Conservation (phyloP, 2,113 vertebrate species). For the Lates calcarifer region DNA sequence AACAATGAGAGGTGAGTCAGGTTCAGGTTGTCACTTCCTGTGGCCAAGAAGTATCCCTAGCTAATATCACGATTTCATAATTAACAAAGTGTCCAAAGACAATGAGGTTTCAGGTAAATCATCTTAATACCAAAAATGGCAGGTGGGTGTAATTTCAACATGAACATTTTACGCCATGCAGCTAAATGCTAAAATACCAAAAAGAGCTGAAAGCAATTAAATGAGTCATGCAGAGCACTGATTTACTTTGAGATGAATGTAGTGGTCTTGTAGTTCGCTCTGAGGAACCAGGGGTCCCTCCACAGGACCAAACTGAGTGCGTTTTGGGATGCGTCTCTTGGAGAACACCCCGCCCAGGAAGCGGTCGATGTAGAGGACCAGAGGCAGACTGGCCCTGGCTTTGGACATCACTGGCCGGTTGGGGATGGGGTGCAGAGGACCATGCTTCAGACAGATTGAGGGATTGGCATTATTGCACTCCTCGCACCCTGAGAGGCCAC, state of each 20-base stretch:
- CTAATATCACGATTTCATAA: background rate
- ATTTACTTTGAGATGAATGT: slow-evolving; percentile 94
- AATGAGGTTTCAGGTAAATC: background rate
- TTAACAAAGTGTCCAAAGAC: background rate
- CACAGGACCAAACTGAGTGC: slow-evolving; percentile 96
- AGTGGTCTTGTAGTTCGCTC: slow-evolving; percentile 90
- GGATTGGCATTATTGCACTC: slow-evolving; percentile 93
- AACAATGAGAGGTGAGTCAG: too few relatives aligned
- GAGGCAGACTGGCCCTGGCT: slow-evolving; percentile 93
- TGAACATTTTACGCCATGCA: background rate
- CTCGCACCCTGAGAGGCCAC: slow-evolving; percentile 90
- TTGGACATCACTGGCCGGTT: slow-evolving; percentile 94
- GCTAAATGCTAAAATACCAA: background rate
- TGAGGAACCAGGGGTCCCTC: slow-evolving; percentile 92
- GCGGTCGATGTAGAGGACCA: slow-evolving; percentile 95
- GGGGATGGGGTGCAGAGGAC: slow-evolving; percentile 93
- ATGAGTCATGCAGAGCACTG: background rate
- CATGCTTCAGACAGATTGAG: slow-evolving; percentile 91
- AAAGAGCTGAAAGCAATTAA: background rate
- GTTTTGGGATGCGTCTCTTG: slow-evolving; percentile 95
- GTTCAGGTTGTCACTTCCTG: background rate
- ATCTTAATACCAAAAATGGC: background rate
- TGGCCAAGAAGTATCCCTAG: background rate
- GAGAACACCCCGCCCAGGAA: slow-evolving; percentile 95
- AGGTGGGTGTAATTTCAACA: background rate